phyloP scores from a whole-genome alignment of 2,797 vertebrate genomes.

The Pempheris klunzingeri region DNA sequence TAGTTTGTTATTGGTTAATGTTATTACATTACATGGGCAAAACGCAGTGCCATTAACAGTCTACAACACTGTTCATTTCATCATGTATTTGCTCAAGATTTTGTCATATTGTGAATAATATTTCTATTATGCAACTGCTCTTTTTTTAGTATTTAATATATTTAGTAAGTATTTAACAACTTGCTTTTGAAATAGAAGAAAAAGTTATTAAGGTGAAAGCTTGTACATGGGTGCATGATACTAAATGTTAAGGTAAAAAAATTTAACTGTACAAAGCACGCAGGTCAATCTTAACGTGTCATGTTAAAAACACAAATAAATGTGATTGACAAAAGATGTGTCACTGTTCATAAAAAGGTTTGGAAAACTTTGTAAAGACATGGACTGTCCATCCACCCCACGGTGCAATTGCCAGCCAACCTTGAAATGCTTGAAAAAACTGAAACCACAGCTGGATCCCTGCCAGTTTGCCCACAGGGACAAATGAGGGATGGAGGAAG shows the following conservation, averaged over 20 bases:
- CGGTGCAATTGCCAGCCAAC: too few relatives aligned
- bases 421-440: too few relatives aligned
- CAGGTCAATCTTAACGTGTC: too few relatives aligned
- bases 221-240: background rate
- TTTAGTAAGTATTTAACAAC: background rate
- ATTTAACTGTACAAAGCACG: background rate
- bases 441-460: too few relatives aligned
- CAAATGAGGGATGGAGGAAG: too few relatives aligned
- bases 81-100: background rate
- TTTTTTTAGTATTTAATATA: background rate
- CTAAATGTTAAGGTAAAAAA: background rate
- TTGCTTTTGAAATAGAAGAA: background rate
- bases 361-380: too few relatives aligned
- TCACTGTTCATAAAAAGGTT: too few relatives aligned
- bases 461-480: too few relatives aligned
- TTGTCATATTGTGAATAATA: background rate
- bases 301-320: too few relatives aligned
- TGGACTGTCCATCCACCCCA: too few relatives aligned
- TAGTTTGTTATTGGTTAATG: conserved; percentile 9
- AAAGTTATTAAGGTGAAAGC: background rate
- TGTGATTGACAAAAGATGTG: too few relatives aligned
- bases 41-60: conserved; percentile 1
- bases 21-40: background rate
- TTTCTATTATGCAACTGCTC: background rate
- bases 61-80: background rate